A percentile compares a stretch with the other conserved stretches of the same genome.
phyloP scores from a whole-genome alignment of 2,888 invertebrate genomes.

The Heliconius hortense region DNA sequence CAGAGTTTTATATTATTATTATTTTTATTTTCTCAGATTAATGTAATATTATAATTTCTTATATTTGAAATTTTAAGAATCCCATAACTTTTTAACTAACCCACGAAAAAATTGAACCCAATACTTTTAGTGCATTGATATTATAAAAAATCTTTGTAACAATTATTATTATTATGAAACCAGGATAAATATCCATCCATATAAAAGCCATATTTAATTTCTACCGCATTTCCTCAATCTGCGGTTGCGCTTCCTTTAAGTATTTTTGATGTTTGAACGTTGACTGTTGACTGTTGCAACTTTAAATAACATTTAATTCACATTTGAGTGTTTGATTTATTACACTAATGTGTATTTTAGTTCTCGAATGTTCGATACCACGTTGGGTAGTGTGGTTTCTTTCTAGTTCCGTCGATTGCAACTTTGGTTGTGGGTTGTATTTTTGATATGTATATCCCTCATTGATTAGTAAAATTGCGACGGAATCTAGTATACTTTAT shows the following conservation, averaged over 20 bases:
- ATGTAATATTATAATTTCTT: too few species aligned
- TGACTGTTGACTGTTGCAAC: conserved; percentile 18
- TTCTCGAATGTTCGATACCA: conserved; percentile 18
- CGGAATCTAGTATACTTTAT: too few species aligned
- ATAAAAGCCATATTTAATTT: conserved; percentile 19
- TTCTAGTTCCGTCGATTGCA: not conserved
- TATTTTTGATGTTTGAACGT: conserved; percentile 25
- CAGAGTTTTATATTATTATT: not conserved
- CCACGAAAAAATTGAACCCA: too few species aligned
- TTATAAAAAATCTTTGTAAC: too few species aligned
- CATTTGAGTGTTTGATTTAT: conserved; percentile 25
- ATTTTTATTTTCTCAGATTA: not conserved
- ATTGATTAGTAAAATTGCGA: not conserved
- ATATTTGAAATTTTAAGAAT: not conserved
- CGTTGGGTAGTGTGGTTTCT: not conserved
- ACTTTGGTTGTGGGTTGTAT: not conserved
- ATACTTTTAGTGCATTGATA: too few species aligned
- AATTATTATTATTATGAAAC: too few species aligned
- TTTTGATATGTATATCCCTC: not conserved
- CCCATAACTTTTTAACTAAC: not conserved
- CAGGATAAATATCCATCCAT: not conserved
- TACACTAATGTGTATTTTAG: conserved; percentile 13
- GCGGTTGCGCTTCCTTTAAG: conserved; percentile 19
- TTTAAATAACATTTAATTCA: conserved; percentile 29
- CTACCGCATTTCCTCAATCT: conserved; percentile 18